Evolutionary conservation across 37 sponge, comb jelly and placozoan species (phyloP), one percentile per base, ranked within the genome.

Genomic region (Agelas oroides): DNA sequence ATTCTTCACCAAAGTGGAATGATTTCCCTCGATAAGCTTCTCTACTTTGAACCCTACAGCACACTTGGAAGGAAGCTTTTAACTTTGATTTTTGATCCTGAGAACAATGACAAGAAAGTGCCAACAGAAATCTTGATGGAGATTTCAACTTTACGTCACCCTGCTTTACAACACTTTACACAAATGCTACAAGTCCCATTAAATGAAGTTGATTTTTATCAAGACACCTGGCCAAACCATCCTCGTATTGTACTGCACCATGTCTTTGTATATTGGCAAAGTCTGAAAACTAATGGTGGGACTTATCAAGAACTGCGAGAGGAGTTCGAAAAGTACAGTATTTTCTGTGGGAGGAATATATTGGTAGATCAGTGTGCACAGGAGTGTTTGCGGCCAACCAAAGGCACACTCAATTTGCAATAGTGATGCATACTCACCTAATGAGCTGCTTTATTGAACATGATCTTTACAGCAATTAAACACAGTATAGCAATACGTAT

Each of bases 11-110:
- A 13, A 33, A 79, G 52, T 13, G 12, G 37, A 1, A 62, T 11
- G 52, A 16, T 73, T 23, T 5, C 35, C 19, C 31, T 79, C 3
- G n/a, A 39, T 2, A 25, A 5, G 1, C 67, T 79, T 1, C 53
- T 79, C 21, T 79, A 40, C 33, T 79, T 37, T 37, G 79, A 79
- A 24, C 79, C 79, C 8, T 79, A 79, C 27, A 27, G 34, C 17
- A 19, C 32, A 21, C 41, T 79, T 13, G 79, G 79, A 14, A 36
- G 35, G 33, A 53, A 65, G 1, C 37, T 65, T 30, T 8, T 46
- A 12, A 46, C 46, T 46, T 46, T 8, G 6, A 8, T 68, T 24
- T 68, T 27, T 19, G 23, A 24, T 5, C 23, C 23, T 19, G 35
- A 68, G 35, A 33, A 32, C 18, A 33, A 2, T 33, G 13, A 68